These are phyloP conservation scores for Tichodroma muraria DNA, from an alignment of 2,113 vertebrate species.

Conservation along the genomic window DNA sequence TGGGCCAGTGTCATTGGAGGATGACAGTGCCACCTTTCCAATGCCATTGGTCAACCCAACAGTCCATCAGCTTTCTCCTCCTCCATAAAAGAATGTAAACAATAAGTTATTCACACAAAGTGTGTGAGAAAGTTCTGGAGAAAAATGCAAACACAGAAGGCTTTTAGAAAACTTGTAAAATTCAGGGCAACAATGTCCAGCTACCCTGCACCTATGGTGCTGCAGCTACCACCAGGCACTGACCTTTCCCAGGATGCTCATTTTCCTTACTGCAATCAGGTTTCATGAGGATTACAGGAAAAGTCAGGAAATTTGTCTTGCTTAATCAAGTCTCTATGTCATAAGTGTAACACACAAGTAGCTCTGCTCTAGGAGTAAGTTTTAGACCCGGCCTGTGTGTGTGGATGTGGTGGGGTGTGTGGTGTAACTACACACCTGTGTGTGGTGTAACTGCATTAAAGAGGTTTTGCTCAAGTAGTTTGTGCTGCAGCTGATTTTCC, in stretches of 20 bases:
- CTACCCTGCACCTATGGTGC: not conserved
- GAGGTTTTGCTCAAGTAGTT: not conserved
- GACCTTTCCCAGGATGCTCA: not conserved
- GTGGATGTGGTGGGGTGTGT: not conserved
- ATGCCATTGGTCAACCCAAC: too few species aligned
- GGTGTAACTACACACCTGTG: not conserved
- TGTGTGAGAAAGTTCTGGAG: too few species aligned
- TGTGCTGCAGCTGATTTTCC: not conserved
- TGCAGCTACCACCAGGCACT: not conserved
- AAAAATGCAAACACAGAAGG: too few species aligned
- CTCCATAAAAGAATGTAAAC: too few species aligned
- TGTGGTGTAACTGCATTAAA: not conserved
- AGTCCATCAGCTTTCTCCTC: too few species aligned
- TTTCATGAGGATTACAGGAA: not conserved
- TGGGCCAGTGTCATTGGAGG: too few species aligned
- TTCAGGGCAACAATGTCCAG: fast-evolving
- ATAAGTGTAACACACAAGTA: not conserved
- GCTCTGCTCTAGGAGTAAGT: not conserved
- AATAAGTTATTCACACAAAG: too few species aligned
- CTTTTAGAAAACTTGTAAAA: too few species aligned
- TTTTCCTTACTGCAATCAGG: not conserved
- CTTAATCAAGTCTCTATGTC: not conserved
- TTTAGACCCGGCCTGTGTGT: not conserved
- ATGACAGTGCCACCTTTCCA: too few species aligned
- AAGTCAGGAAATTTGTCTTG: not conserved